Percentiles rank a stretch among this genome's conserved stretches.
Evolutionary conservation across 2,888 invertebrate species (phyloP).

Genomic region (Calameuta idolon): DNA sequence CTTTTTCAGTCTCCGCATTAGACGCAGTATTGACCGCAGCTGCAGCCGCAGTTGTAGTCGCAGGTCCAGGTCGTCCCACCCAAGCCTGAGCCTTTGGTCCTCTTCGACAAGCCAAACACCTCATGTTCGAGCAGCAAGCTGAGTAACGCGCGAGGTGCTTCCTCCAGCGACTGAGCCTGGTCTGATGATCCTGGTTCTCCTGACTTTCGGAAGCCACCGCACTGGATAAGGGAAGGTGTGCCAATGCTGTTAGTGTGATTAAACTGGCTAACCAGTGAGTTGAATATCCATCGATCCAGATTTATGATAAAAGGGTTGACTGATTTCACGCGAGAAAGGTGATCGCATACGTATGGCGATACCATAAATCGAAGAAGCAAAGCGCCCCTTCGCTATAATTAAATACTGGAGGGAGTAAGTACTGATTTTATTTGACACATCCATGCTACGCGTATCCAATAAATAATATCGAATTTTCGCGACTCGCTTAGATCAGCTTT

Average conservation of each 20-base stretch:
- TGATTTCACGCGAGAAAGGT: neutral
- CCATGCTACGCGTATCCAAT: neutral
- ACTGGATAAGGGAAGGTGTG: slow-evolving; percentile 37
- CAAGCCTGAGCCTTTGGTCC: slow-evolving; percentile 54
- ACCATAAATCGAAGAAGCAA: neutral
- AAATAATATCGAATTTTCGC: neutral
- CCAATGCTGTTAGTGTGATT: slow-evolving; percentile 35
- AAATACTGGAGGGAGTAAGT: neutral
- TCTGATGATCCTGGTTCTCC: slow-evolving; percentile 17
- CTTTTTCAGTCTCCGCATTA: neutral
- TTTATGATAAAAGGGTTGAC: neutral
- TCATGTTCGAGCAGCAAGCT: slow-evolving; percentile 43
- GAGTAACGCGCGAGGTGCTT: slow-evolving; percentile 33
- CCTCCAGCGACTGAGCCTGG: slow-evolving; percentile 37
- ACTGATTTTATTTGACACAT: neutral
- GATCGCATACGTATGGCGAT: neutral
- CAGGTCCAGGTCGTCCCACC: slow-evolving; percentile 39
- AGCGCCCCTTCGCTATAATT: neutral
- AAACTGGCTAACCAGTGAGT: slow-evolving; percentile 14
- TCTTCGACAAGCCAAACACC: slow-evolving; percentile 57
- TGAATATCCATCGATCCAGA: slow-evolving; percentile 3
- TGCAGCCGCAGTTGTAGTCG: slow-evolving; percentile 16
- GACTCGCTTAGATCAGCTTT: neutral
- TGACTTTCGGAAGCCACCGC: slow-evolving; percentile 41
- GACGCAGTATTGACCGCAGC: slow-evolving; percentile 12